Evolutionary conservation across 1,140 invertebrate species (phyloP).

Genomic region (Drosophila ogumai): DNA sequence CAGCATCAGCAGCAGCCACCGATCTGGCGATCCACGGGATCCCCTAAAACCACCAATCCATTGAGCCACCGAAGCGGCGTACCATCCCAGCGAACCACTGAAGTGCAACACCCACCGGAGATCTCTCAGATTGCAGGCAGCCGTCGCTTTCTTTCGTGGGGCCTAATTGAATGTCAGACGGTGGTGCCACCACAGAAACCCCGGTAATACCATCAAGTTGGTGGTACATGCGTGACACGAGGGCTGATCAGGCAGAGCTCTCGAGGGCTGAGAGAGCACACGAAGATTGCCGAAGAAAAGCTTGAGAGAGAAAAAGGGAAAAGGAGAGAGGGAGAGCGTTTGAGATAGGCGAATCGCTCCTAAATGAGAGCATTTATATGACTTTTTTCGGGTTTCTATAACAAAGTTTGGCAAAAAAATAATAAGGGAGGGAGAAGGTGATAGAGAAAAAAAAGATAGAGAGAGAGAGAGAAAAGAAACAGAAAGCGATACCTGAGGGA

Average conservation of each 20-base stretch:
- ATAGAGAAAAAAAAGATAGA: no score
- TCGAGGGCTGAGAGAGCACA: neutral
- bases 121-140: constrained; percentile 62
- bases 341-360: neutral
- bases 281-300: neutral
- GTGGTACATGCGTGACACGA: constrained; percentile 12
- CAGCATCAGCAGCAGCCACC: constrained; percentile 36
- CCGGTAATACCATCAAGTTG: neutral
- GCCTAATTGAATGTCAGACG: constrained; percentile 74
- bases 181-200: constrained; percentile 29
- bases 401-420: no score
- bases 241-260: no score
- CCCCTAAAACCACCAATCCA: constrained; percentile 13
- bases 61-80: constrained; percentile 33
- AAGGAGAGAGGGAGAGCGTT: neutral
- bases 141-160: constrained; percentile 47
- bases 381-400: no score
- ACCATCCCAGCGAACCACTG: constrained; percentile 42
- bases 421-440: no score
- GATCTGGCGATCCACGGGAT: constrained; percentile 10
- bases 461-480: no score
- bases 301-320: neutral
- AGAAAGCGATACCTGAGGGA: no score
- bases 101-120: constrained; percentile 64
- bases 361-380: no score